Base-by-base conservation (phyloP, 2,888 invertebrate genomes). In the Agrotis ipsilon region DNA sequence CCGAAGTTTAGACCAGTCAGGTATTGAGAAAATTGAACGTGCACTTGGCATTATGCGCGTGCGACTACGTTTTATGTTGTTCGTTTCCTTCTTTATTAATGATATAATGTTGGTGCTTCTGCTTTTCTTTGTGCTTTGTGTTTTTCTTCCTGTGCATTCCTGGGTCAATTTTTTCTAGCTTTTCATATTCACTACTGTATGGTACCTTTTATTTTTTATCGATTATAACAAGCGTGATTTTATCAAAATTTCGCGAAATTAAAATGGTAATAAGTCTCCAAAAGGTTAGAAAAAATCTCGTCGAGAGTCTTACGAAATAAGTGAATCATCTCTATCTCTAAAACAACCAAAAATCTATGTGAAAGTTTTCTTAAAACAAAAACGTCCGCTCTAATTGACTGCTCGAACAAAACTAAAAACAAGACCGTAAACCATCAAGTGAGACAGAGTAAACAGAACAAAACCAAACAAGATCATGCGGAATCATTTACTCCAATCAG, bases 401-500 rank as follows among this genome's bases (percentile, higher is more conserved):
- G 90, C 89, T 89, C 85, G 80, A 77, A 85, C 82, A 86, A 87
- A 88, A 88, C 84, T 83, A 86, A 91, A 90, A 86, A 85, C 87
- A 91, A 91, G 86, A 88, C 86, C 68, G 85, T 85, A 86, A 84
- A 87, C 89, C 88, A 89, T 91, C 91, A 92, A 90, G 83, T 86
- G 86, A 86, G 91, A 90, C 93, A 90, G 85, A 73, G 90, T 92
- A 93, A 94, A 93, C 91, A 92, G 92, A 93, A 88, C 92, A 94
- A 94, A 94, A 95, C 93, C 81, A 92, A 93, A 94, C 94, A 90
- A 91, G 93, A 93, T 93, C 94, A 94, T 92, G 93, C 90, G 92
- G 94, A 94, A 94, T 94, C 94, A 93, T 94, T 95, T 94, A 94
- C 94, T 93, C 91, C 93, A 92, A 94, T 93, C 93, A 91, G 88